phyloP scores from a whole-genome alignment of 2,113 vertebrate genomes.

The Aegithalos caudatus region DNA sequence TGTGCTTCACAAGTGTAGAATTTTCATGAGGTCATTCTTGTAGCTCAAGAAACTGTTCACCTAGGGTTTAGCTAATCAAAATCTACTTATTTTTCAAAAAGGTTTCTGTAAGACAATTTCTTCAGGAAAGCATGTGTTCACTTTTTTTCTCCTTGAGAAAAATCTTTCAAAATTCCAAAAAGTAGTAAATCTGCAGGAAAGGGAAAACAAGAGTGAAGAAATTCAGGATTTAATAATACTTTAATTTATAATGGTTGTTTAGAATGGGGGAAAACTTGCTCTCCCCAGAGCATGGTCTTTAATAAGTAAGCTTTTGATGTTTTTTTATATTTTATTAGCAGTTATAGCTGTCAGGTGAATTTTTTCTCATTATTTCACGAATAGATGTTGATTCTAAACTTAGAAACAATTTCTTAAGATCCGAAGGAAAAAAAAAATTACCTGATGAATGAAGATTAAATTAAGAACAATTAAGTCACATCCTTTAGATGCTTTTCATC shows the following conservation, averaged over 20 bases:
- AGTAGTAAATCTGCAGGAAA: not conserved
- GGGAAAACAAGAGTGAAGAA: not conserved
- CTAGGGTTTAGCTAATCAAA: not conserved
- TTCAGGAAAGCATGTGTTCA: not conserved
- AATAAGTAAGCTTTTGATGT: constrained; percentile 5
- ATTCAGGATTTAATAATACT: not conserved
- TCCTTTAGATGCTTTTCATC: not conserved
- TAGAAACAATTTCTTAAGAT: not conserved
- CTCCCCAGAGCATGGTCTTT: not conserved
- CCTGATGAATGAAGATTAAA: constrained; percentile 2
- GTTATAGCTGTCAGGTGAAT: not conserved
- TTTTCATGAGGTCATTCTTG: not conserved
- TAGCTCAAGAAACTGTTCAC: not conserved
- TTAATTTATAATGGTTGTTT: not conserved
- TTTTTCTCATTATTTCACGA: constrained; percentile 1
- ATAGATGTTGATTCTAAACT: not conserved
- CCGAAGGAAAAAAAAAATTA: not conserved
- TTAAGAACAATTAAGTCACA: not conserved
- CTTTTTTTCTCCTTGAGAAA: not conserved
- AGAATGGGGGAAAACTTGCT: not conserved
- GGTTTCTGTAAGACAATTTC: not conserved
- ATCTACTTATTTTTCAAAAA: not conserved
- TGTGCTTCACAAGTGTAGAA: not conserved
- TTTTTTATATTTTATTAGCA: constrained; percentile 19
- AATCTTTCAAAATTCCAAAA: not conserved